Base-by-base conservation (phyloP, 2,888 invertebrate species). In the Bursaphelenchus okinawaensis region DNA sequence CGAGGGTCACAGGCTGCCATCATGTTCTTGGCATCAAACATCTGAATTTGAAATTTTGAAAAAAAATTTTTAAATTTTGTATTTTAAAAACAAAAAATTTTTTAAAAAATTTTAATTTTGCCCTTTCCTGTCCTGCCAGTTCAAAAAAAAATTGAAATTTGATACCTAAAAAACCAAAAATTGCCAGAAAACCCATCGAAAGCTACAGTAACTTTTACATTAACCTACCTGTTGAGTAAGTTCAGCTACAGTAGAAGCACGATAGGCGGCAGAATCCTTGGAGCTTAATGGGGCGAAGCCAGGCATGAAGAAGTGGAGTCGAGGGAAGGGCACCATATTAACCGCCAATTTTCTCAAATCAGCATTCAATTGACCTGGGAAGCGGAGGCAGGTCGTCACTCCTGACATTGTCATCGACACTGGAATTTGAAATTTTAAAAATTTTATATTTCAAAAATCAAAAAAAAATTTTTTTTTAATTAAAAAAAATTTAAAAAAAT, bases 261-360 rank as follows among this genome's bases (percentile, higher is more conserved):
- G 85, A 76, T 85, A 90, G 63, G 84, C 83, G 19, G 72, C 67
- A 19, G 74, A 68, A 62, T 78, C 92, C 78, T 92, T 88, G 1
- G 91, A 91, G 24, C 92, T 93, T 31, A 94, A 87, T 0, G 93
- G 93, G 0, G 93, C 93, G 83, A 94, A 94, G n/a, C 86, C 86
- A 29, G 86, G 85, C 84, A 86, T 85, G 81, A 86, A 86, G 83
- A 86, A 86, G 74, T 86, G 86, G 23, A 86, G 88, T 83, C 93
- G 89, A 66, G 92, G 92, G 85, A 92, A 93, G 24, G 92, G 92
- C 16, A 93, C 92, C 92, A 92, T 92, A 84, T 92, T 93, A 24
- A 92, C 84, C 22, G 85, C 84, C 59, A 84, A 72, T 77, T 92
- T 90, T 81, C 92, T 88, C 66, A 92, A 86, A 85, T 92, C 92